Evolutionary conservation across 2,888 invertebrate genomes (phyloP).

Genomic region (Siphlonurus alternatus): DNA sequence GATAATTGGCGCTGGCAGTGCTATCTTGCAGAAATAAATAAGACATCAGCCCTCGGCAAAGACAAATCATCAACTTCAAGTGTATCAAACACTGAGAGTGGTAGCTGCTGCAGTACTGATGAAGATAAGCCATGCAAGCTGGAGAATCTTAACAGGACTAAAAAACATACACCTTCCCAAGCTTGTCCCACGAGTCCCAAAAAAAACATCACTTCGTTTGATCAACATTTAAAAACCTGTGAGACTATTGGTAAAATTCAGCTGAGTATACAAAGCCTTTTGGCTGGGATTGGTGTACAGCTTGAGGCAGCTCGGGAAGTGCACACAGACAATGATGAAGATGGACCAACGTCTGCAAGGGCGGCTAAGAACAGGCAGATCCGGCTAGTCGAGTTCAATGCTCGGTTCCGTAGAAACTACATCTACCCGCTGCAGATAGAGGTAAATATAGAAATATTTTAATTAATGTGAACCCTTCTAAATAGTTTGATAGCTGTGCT

Average conservation of each 20-base stretch:
- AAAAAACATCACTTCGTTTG: not conserved
- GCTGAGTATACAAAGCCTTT: not conserved
- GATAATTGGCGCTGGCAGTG: not conserved
- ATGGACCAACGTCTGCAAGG: not conserved
- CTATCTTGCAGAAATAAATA: not conserved
- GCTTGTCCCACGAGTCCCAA: not conserved
- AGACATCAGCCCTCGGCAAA: not conserved
- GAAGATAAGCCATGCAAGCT: not conserved
- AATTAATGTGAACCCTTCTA: too few relatives aligned
- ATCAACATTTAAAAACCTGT: not conserved
- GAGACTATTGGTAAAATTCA: not conserved
- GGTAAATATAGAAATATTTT: not conserved
- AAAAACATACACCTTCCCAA: not conserved
- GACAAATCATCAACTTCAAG: too few relatives aligned
- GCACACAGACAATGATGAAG: not conserved
- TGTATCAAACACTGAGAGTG: not conserved
- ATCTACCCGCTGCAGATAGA: constrained; percentile 2
- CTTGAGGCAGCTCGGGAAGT: not conserved
- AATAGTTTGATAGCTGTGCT: too few relatives aligned
- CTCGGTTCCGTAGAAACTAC: not conserved
- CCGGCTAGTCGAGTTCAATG: not conserved
- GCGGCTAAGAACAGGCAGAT: not conserved
- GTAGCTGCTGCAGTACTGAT: not conserved
- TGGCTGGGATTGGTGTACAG: not conserved
- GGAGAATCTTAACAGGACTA: too few relatives aligned